Evolutionary conservation across 2,113 vertebrate species (phyloP), one percentile per base, ranked within the genome.

Genomic region (Hassar affinis): DNA sequence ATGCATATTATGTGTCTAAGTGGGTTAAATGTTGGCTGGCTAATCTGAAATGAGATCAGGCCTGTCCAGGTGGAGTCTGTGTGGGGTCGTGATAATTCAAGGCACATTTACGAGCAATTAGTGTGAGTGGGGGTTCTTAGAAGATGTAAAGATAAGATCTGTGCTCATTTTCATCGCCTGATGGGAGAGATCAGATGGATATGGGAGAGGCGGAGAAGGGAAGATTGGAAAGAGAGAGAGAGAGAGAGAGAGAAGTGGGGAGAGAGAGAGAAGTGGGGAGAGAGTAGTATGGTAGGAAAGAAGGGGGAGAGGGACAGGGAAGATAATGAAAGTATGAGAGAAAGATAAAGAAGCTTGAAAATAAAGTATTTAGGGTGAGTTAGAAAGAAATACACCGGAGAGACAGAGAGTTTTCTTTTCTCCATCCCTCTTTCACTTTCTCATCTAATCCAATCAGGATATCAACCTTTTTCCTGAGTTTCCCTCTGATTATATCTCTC

Each of bases 61-160:
- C n/a, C 6, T 8, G 81, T 78, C 72, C 83, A 87, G 82, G 79
- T 87, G 74, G 80, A 84, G 76, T 82, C 82, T 84, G 83, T 49
- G 30, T 79, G 78, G 61, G 57, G 71, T 22, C 47, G 62, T 30
- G 22, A 78, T 78, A 78, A 81, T 84, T 72, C 74, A 80, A 49
- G 72, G 79, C 74, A 49, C 56, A n/a, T 79, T 78, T 78, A 84
- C 42, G 62, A 33, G 77, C 25, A 61, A 84, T 87, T 77, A 87
- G 77, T 17, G 11, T 30, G 27, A 74, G 56, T 25, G 30, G 27
- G 61, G 3, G 7, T 56, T 82, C 79, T 78, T 81, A 54, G 61
- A 84, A 82, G 74, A 27, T 10, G 33, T 72, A 47, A 78, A 45
- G 47, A 84, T 87, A 78, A 45, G 52, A 84, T 84, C 66, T 81